Conservation (phyloP, 1,140 invertebrate genomes). For the Eufriesea mexicana region DNA sequence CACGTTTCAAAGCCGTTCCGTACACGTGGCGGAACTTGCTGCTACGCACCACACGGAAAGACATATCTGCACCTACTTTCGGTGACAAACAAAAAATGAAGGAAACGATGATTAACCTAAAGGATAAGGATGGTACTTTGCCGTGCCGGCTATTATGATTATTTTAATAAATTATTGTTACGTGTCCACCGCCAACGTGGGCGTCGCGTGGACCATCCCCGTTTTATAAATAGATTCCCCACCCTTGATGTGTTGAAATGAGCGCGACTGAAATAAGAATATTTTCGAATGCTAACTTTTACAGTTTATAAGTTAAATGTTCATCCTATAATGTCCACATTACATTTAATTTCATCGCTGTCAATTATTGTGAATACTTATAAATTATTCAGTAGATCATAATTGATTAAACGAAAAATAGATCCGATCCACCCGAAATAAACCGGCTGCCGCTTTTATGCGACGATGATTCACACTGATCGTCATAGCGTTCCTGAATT, state of each 20-base stretch:
- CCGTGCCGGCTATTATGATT: conserved; percentile 41
- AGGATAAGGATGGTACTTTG: neutral
- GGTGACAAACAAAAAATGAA: conserved; percentile 47
- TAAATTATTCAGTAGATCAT: conserved; percentile 44
- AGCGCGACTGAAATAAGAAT: conserved; percentile 77
- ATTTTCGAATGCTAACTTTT: conserved; percentile 77
- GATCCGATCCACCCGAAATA: conserved; percentile 60
- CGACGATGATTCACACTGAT: conserved; percentile 45
- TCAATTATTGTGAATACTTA: conserved; percentile 60
- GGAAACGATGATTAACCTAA: conserved; percentile 49
- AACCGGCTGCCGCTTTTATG: conserved; percentile 51
- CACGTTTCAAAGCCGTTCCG: conserved; percentile 96
- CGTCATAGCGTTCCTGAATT: conserved; percentile 26
- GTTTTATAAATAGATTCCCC: conserved; percentile 78
- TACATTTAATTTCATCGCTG: conserved; percentile 50
- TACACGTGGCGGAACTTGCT: conserved; percentile 99
- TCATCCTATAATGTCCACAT: neutral
- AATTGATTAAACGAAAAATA: conserved; percentile 64
- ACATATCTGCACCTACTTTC: conserved; percentile 85
- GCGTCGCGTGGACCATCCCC: conserved; percentile 79
- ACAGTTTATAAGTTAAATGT: conserved; percentile 60
- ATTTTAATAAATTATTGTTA: conserved; percentile 71
- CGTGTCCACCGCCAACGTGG: conserved; percentile 75
- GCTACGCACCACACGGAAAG: conserved; percentile 96
- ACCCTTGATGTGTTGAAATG: conserved; percentile 69